A percentile compares a stretch with the other conserved stretches of the same genome.
Conservation (phyloP, 2,797 vertebrate species). For the Gobionotothen gibberifrons region DNA sequence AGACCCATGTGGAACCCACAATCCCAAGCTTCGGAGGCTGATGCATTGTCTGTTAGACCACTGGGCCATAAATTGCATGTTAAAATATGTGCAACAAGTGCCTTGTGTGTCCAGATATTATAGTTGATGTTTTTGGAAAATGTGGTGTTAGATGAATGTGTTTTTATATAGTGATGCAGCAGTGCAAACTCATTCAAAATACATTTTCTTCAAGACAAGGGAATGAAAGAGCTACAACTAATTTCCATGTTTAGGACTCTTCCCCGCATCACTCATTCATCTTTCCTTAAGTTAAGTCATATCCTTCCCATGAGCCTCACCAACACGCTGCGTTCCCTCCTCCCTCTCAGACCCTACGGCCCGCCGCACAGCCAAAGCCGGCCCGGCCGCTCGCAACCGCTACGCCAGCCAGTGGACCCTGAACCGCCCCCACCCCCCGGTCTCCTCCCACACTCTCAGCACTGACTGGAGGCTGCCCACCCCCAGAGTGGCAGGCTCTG, state of each 20-base stretch:
- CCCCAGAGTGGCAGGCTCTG: slow-evolving; percentile 91
- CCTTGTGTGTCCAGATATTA: neutral
- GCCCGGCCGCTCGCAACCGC: slow-evolving; percentile 92
- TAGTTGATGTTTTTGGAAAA: neutral
- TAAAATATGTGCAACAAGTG: neutral
- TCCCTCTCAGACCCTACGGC: slow-evolving; percentile 91
- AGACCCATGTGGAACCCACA: too few species aligned
- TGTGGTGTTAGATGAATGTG: neutral
- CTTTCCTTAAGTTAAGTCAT: neutral
- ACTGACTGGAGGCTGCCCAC: slow-evolving; percentile 98
- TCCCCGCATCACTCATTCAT: too few species aligned
- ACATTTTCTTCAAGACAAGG: too few species aligned
- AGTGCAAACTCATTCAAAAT: too few species aligned
- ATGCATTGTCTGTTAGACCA: too few species aligned
- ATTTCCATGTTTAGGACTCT: too few species aligned
- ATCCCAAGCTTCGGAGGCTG: too few species aligned
- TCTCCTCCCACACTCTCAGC: slow-evolving; percentile 96
- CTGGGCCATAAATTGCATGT: too few species aligned
- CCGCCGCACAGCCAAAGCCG: slow-evolving; percentile 93
- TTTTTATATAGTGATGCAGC: too few species aligned
- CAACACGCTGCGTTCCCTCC: neutral
- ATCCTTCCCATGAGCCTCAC: neutral
- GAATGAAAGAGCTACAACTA: too few species aligned
- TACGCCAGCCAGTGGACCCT: slow-evolving; percentile 99
- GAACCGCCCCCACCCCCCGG: slow-evolving; percentile 94